Conservation (phyloP, 23 tunicate species). For the Ascidia mentula region DNA sequence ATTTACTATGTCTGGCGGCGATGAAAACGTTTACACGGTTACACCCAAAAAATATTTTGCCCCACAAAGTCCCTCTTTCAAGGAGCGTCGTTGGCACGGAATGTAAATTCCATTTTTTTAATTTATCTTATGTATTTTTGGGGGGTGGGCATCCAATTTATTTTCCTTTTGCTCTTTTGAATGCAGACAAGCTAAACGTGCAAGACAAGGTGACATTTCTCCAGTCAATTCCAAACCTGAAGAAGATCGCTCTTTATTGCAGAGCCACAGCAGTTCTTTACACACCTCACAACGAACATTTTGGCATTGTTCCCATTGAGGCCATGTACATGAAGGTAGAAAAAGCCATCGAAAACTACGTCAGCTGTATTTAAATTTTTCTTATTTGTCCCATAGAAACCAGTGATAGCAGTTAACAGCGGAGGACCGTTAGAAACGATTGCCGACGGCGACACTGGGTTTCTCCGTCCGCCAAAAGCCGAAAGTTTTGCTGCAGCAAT, state of each 20-base stretch:
- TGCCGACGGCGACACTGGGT: slow-evolving; percentile 69
- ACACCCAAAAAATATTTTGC: too few relatives aligned
- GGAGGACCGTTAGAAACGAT: slow-evolving; percentile 96
- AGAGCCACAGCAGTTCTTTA: slow-evolving; percentile 57
- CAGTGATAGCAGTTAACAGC: slow-evolving; percentile 92
- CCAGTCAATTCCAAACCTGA: slow-evolving; percentile 41
- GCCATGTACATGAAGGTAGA: slow-evolving; percentile 85
- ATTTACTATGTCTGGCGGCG: too few relatives aligned
- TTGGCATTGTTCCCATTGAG: slow-evolving; percentile 96
- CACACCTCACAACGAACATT: slow-evolving; percentile 95
- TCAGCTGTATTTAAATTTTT: background rate
- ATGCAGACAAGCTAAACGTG: slow-evolving; percentile 47
- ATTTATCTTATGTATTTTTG: too few relatives aligned
- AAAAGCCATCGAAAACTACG: too few relatives aligned
- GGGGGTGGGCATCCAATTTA: too few relatives aligned
- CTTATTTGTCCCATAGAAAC: too few relatives aligned
- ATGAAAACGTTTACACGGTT: too few relatives aligned
- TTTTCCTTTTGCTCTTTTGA: too few relatives aligned
- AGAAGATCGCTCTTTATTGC: slow-evolving; percentile 69
- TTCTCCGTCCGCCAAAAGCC: slow-evolving; percentile 55
- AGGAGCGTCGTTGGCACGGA: too few relatives aligned
- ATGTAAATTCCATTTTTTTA: too few relatives aligned
- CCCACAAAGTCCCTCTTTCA: too few relatives aligned
- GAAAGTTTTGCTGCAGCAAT: slow-evolving; percentile 58
- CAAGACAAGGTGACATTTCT: slow-evolving; percentile 62